Base-by-base conservation (phyloP, 1,140 invertebrate species). In the Drosophila ironensis region DNA sequence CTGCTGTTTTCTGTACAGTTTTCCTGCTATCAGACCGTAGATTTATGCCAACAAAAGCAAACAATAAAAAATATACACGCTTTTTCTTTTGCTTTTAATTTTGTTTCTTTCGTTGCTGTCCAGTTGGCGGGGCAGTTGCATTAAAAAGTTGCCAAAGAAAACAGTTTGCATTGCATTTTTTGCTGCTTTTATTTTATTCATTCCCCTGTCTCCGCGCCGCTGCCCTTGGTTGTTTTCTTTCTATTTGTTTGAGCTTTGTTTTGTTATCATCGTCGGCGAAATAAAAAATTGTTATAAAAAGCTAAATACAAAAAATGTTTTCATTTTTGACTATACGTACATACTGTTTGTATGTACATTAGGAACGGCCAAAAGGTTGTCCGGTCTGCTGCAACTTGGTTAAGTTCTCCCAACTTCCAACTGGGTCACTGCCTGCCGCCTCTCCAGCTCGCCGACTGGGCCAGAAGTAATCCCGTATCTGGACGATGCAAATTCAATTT, bases 101-200 rank as follows among this genome's bases (percentile, higher is more conserved):
- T 53, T 48, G 37, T 74, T 74, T 52, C 47, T 63, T 35, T 73
- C 51, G 64, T 66, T 48, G 56, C 53, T 51, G 69, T 69, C 57
- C 72, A 46, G 64, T 59, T 25, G 60, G 37, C 22, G 57, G 54
- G 66, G 71, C 76, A 68, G 71, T 72, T 81, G 76, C 76, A 80
- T 80, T 80, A 68, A 86, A 84, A 84, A 84, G 70, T 86, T 78
- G 59, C 74, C 64, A 80, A 81, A 80, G 80, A 86, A 84, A 84
- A 86, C 70, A 74, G 80, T 84, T 86, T 80, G 74, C 80, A 87
- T 84, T 84, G 80, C 74, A 86, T 74, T 84, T 86, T 80, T 50
- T 48, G 33, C 38, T 64, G 46, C 14, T 82, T 86, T 66, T 74
- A 71, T 74, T 80, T 78, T 72, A 16, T 70, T 19, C 44, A 51